These are phyloP conservation scores for Pipa parva DNA, from an alignment of 2,113 vertebrate species.

Conservation along the genomic window DNA sequence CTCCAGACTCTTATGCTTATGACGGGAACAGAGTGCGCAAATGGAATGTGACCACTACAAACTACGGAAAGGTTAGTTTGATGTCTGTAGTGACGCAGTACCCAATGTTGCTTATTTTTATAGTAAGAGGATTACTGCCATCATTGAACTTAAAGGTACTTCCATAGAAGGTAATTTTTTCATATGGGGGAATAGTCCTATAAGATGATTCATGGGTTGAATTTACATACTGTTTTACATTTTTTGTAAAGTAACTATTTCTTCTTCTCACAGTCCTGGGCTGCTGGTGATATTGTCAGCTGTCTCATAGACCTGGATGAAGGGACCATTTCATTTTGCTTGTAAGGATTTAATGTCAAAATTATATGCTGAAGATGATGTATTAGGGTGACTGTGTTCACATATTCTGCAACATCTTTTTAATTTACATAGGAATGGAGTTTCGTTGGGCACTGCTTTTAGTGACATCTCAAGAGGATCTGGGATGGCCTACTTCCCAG, in stretches of 20 bases:
- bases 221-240: not conserved
- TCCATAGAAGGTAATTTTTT: not conserved
- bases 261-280: slow-evolving; percentile 79
- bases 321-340: slow-evolving; percentile 86
- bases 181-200: no score
- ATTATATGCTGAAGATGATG: no score
- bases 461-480: slow-evolving; percentile 83
- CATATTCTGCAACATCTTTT: no score
- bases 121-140: no score
- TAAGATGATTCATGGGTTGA: no score
- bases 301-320: slow-evolving; percentile 94
- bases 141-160: not conserved
- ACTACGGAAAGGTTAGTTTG: slow-evolving; percentile 88
- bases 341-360: no score
- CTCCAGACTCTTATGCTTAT: slow-evolving; percentile 90
- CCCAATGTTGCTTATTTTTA: no score
- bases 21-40: slow-evolving; percentile 95
- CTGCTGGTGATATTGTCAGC: slow-evolving; percentile 95
- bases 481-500: slow-evolving; percentile 92
- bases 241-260: not conserved
- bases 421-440: slow-evolving; percentile 90
- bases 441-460: slow-evolving; percentile 87
- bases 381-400: no score
- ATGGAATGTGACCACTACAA: slow-evolving; percentile 96
- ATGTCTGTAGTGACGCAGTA: not conserved